phyloP scores from a whole-genome alignment of 2,888 invertebrate species.

The Drosophila nr. perissopoda region DNA sequence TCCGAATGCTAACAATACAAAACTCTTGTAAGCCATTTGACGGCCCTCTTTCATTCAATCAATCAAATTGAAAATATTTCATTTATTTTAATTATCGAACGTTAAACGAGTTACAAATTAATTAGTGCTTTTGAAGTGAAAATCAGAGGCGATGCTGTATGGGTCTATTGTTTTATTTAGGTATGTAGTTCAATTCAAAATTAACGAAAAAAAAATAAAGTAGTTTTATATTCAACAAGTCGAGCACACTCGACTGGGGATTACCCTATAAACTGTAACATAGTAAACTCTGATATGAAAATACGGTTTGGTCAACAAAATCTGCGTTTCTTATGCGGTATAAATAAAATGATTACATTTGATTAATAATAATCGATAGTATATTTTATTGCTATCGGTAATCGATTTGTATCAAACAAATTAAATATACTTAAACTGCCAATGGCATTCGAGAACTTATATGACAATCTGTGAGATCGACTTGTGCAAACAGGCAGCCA shows the following conservation, averaged over 20 bases:
- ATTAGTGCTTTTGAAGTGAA: constrained; percentile 28
- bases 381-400: background rate
- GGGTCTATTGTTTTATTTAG: background rate
- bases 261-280: too few relatives aligned
- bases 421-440: background rate
- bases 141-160: background rate
- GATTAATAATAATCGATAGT: background rate
- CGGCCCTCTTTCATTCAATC: constrained; percentile 48
- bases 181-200: background rate
- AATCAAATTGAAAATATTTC: constrained; percentile 44
- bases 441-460: background rate
- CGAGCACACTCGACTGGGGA: too few relatives aligned
- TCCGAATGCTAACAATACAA: constrained; percentile 37
- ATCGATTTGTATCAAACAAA: background rate
- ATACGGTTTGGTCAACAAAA: background rate
- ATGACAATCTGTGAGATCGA: background rate
- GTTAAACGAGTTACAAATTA: constrained; percentile 49
- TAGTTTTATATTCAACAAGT: background rate
- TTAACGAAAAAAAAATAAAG: background rate
- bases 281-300: background rate
- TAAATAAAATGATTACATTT: background rate
- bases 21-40: constrained; percentile 37
- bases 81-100: constrained; percentile 29
- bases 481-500: background rate
- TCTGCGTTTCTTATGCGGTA: background rate